These are phyloP conservation scores for Dendrophyllia cribrosa DNA, from an alignment of 64 coral and sea anemone genomes.

Conservation along the genomic window DNA sequence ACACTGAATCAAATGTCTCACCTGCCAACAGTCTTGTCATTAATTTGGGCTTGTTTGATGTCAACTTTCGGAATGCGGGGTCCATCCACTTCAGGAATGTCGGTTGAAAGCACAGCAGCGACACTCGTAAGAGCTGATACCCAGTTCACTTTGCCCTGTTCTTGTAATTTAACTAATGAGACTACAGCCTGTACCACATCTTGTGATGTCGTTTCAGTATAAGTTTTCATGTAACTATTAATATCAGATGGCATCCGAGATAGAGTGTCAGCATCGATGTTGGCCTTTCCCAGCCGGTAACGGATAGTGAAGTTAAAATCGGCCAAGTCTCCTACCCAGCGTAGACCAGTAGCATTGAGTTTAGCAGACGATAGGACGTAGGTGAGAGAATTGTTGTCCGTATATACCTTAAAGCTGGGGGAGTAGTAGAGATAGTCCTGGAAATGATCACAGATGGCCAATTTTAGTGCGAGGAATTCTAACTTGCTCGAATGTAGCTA, in stretches of 20 bases:
- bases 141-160: conserved; percentile 18
- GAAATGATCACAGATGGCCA: conserved; percentile 28
- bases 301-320: conserved; percentile 49
- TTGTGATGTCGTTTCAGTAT: no score
- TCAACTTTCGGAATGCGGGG: background rate
- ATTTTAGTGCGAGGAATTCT: conserved; percentile 37
- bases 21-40: background rate
- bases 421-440: conserved; percentile 28
- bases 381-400: conserved; percentile 40
- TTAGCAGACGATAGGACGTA: conserved; percentile 42
- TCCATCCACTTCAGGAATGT: background rate
- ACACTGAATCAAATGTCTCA: background rate
- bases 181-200: background rate
- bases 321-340: conserved; percentile 31
- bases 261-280: background rate
- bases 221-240: background rate
- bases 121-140: background rate
- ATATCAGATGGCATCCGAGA: conserved; percentile 7
- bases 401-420: conserved; percentile 39
- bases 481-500: conserved; percentile 14
- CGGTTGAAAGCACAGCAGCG: background rate
- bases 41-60: background rate
- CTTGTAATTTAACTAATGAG: background rate
- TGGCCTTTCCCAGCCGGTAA: conserved; percentile 14
- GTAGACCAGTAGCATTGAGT: conserved; percentile 42